Conservation (phyloP, 2,113 vertebrate genomes). For the Casuarius casuarius region DNA sequence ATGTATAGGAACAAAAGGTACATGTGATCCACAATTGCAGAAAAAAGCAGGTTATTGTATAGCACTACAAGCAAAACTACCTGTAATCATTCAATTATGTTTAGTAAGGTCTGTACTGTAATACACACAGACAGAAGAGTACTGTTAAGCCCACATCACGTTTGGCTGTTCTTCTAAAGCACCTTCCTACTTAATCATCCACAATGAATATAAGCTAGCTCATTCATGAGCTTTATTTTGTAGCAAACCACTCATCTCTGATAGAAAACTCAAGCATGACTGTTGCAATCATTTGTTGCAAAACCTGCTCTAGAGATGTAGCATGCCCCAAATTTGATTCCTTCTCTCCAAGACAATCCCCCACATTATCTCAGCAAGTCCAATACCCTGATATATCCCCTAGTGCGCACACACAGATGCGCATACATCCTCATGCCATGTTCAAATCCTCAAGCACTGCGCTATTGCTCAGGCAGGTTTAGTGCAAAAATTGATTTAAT, state of each 20-base stretch:
- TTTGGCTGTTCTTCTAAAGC: background rate
- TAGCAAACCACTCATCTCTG: background rate
- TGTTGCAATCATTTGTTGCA: background rate
- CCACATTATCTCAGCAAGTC: background rate
- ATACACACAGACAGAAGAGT: background rate
- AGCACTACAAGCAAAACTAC: background rate
- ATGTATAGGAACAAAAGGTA: background rate
- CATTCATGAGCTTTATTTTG: background rate
- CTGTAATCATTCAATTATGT: too few relatives aligned
- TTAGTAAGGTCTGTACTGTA: background rate
- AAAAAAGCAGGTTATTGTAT: background rate
- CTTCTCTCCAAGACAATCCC: background rate
- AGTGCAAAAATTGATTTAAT: background rate
- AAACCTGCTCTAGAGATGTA: background rate
- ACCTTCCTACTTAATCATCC: background rate
- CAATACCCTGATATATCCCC: background rate
- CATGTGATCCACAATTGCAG: background rate
- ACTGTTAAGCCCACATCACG: background rate
- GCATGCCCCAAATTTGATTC: background rate
- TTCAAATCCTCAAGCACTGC: background rate
- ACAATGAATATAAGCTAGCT: background rate
- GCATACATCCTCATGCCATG: background rate
- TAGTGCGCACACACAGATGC: too few relatives aligned
- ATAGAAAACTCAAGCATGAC: background rate
- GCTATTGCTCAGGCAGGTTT: background rate